Base-by-base conservation (phyloP, 2,797 vertebrate species). In the Acropternis orthonyx region DNA sequence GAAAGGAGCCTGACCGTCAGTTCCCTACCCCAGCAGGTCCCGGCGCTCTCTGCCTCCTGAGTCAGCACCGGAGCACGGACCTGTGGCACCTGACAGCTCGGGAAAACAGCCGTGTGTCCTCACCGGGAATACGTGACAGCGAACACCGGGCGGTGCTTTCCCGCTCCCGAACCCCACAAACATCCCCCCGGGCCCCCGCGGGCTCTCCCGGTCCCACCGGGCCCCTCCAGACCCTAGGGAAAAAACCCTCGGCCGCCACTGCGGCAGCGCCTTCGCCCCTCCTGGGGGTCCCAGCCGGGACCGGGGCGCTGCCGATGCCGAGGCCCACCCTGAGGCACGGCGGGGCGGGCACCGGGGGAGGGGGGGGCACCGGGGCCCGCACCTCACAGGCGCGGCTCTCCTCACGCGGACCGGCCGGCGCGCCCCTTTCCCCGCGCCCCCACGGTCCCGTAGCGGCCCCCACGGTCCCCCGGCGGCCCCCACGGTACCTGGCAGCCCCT, bases 71-170 rank as follows among this genome's bases (percentile, higher is more conserved):
- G 69, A 66, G 79, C 72, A 26, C 72, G 4, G 56, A 69, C 79
- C 87, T 44, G 79, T 63, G 59, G 39, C 61, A 41, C 37, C 61
- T 62, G 86, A 68, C 62, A 74, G 30, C 41, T 26, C 7, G 12
- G 15, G 30, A 67, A 63, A 23, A 12, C 59, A 54, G 6, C 77
- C 52, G 37, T 12, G 37, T 37, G 37, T 37, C 37, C 37, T 37
- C 37, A 37, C 37, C 37, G 37, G 37, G 37, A 37, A 37, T 37
- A 9, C 37, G 37, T 0, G 10, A 4, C 0, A 48, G 9, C 8
- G 9, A 59, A 1, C 2, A 18, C 0, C 54, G 2, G 2, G 9
- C 17, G 0, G 13, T 2, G 1, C n/a, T 27, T 17, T 0, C 48
- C 30, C 17, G n/a, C 41, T 27, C 20, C 23, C 36, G 16, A 32